Evolutionary conservation across 2,113 vertebrate species (phyloP).

Genomic region (Lutjanus erythropterus): DNA sequence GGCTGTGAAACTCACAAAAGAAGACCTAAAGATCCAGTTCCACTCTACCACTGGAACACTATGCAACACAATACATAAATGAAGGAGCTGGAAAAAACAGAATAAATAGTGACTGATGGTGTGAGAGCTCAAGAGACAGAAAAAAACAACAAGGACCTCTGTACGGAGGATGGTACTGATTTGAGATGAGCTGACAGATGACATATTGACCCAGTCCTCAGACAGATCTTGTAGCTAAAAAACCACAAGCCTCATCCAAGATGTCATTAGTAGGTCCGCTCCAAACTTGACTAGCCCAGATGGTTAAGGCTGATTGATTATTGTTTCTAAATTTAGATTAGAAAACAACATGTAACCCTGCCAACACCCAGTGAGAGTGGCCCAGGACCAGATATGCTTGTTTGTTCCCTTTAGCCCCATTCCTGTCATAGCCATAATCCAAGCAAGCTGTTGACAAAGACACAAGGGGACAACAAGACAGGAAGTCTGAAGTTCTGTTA

Average conservation of each 20-base stretch:
- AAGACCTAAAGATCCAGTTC: too few relatives aligned
- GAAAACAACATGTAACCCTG: conserved; percentile 14
- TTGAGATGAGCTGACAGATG: conserved; percentile 19
- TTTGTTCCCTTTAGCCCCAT: background rate
- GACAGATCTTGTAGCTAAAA: conserved; percentile 11
- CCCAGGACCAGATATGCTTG: background rate
- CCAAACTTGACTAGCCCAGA: conserved; percentile 12
- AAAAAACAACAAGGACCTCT: too few relatives aligned
- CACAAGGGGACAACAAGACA: background rate
- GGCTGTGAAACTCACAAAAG: too few relatives aligned
- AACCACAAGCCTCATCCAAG: conserved; percentile 9
- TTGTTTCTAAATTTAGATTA: conserved; percentile 30
- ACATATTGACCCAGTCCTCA: conserved; percentile 17
- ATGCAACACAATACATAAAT: too few relatives aligned
- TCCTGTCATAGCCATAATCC: background rate
- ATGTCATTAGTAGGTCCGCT: conserved; percentile 9
- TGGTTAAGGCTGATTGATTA: conserved; percentile 38
- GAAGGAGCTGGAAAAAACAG: too few relatives aligned
- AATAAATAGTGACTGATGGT: too few relatives aligned
- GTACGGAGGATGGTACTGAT: background rate
- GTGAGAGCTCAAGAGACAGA: too few relatives aligned
- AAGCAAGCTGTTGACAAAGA: conserved; percentile 1
- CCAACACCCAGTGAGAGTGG: conserved; percentile 4
- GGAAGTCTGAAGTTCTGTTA: background rate
- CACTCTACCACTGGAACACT: too few relatives aligned